Evolutionary conservation across 2,797 vertebrate genomes (phyloP), one percentile per base, ranked within the genome.

Genomic region (Argya squamiceps): DNA sequence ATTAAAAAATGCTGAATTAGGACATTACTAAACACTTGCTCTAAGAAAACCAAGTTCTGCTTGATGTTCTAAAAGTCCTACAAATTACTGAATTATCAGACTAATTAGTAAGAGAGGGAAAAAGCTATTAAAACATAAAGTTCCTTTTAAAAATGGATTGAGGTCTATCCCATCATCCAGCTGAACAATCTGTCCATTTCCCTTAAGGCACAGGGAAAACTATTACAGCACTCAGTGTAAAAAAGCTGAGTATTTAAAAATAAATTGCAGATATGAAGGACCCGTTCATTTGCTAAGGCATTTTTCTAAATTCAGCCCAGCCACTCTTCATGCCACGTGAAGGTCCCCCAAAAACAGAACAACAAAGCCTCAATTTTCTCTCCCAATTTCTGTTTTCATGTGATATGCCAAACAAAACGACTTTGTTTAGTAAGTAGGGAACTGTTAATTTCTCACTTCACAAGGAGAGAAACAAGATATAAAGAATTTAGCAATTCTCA

Each of bases 131-230:
- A 71, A 94, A 71, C 56, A 84, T 12, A 23, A 88, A 63, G 53
- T 89, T 62, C 73, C 59, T 80, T 93, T 93, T 93, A 96, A 95
- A 97, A 96, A 95, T 92, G 88, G 95, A 93, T 86, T 63, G 89
- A 96, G 82, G 89, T 94, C 76, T 93, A 69, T 93, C 76, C 70
- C 76, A 73, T 92, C 64, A 88, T 84, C 80, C 95, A 93, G 80
- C 77, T 86, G 92, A 94, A 91, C 78, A 93, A 37, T 24, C 75
- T 89, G 53, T 67, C 58, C 62, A 55, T 92, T 80, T 93, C 94
- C 88, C 92, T 65, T 23, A 92, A 88, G 94, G 64, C 70, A 86
- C 24, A 12, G 20, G 9, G 44, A 77, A 58, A 62, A 50, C 71
- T 85, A 71, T 60, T 49, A 73, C 49, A 83, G 60, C 17, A 46